Evolutionary conservation across 2,888 invertebrate species (phyloP), one percentile per base, ranked within the genome.

Genomic region (Hartigia nigra): DNA sequence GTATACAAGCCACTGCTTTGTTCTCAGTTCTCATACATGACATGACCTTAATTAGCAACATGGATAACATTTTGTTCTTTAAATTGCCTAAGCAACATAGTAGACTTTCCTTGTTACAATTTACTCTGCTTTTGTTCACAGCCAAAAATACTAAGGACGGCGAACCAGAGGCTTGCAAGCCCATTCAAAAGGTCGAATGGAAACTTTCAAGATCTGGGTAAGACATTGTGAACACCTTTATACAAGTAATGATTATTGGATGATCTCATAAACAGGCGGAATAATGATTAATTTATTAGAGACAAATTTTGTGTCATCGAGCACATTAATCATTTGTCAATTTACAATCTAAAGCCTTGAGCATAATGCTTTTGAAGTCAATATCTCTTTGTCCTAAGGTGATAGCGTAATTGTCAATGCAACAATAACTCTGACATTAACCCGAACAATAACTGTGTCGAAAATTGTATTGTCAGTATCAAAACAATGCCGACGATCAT

Each of bases 121-220:
- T 75, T 55, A 55, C 55, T 23, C 23, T 55, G 23, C 23, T 55
- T 84, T 85, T 84, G 83, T 86, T 94, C 94, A 82, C 93, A 97
- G 97, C 97, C 84, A 98, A 98, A 95, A 94, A 95, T 85, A 96
- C 95, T 89, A 98, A 97, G 92, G 98, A 98, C 85, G 98, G 98
- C 76, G 97, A 97, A 92, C 94, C 96, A 84, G 98, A 98, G 92
- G 95, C 97, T 77, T 98, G 98, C 92, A 98, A 98, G 94, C 95
- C 98, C 78, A 99, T 99, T 91, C 96, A 95, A 91, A 98, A 98
- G 94, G 96, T 99, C 84, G 98, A 98, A 92, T 98, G 99, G 97
- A 98, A 97, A 92, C 95, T 97, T 80, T 95, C 95, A 85, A 96
- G 93, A 94, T 95, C 95, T 88, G 97, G 97, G 97, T 97, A 92